Conservation (phyloP, 2,888 invertebrate species). For the Bhutanitis thaidina region DNA sequence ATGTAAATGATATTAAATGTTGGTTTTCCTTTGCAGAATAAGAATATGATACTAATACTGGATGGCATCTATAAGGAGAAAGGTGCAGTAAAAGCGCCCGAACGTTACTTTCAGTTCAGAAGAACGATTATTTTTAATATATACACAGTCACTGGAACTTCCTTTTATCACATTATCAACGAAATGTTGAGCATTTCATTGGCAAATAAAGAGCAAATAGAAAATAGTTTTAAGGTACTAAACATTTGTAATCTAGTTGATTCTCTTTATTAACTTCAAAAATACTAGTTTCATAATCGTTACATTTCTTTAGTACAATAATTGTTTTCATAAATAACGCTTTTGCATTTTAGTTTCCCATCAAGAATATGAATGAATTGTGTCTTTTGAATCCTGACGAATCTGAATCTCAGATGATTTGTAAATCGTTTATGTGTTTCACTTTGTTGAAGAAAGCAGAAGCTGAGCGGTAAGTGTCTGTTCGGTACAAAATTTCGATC, state of each 20-base stretch:
- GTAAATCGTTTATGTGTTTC: constrained; percentile 49
- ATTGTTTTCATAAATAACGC: no score
- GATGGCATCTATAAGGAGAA: constrained; percentile 56
- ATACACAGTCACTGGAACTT: constrained; percentile 21
- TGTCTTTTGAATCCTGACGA: constrained; percentile 44
- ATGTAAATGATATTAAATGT: not conserved
- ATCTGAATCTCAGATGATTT: constrained; percentile 45
- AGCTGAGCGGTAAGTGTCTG: constrained; percentile 49
- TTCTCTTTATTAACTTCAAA: no score
- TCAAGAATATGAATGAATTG: constrained; percentile 45
- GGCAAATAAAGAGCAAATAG: constrained; percentile 39
- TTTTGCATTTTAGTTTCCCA: constrained; percentile 41
- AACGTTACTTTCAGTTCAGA: constrained; percentile 44
- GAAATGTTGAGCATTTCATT: constrained; percentile 47
- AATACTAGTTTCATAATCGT: no score
- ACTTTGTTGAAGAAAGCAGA: constrained; percentile 51
- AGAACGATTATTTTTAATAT: constrained; percentile 50
- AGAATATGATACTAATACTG: constrained; percentile 40
- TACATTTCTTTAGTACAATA: no score
- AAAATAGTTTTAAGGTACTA: constrained; percentile 51
- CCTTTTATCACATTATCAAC: constrained; percentile 40
- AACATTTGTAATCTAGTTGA: not conserved
- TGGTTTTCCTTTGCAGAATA: constrained; percentile 39
- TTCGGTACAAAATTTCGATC: no score
- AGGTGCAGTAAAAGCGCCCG: not conserved